phyloP scores from a whole-genome alignment of 2,797 vertebrate genomes.

The Typhlichthys eigenmanni region DNA sequence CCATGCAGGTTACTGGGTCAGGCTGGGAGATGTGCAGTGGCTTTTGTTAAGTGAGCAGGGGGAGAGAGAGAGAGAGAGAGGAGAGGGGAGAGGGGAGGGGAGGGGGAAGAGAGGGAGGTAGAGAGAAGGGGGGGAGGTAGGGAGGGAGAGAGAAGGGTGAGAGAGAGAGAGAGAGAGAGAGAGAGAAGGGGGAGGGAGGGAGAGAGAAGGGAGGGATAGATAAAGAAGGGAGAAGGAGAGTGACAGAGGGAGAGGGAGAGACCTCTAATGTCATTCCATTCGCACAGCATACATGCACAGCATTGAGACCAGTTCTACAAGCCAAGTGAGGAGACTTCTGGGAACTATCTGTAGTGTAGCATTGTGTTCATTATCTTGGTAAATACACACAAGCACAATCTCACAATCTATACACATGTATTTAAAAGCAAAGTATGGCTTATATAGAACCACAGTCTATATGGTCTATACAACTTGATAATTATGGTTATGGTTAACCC shows the following conservation, averaged over 20 bases:
- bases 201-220: conserved; percentile 5
- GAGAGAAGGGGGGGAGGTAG: conserved; percentile 1
- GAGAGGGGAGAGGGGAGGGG: background rate
- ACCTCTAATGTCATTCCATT: conserved; percentile 23
- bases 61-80: conserved; percentile 23
- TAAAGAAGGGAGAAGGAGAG: background rate
- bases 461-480: too few species aligned
- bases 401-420: background rate
- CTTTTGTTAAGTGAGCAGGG: conserved; percentile 63
- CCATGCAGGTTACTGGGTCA: conserved; percentile 73
- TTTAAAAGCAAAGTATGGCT: too few species aligned
- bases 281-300: background rate
- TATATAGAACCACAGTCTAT: too few species aligned
- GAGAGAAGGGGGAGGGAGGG: background rate
- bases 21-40: conserved; percentile 60
- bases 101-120: background rate
- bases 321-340: conserved; percentile 23
- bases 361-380: conserved; percentile 11
- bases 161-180: background rate
- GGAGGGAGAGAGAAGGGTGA: conserved; percentile 8
- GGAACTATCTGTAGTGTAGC: conserved; percentile 12
- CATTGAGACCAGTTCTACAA: conserved; percentile 31
- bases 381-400: background rate
- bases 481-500: too few species aligned
- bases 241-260: background rate